A percentile compares a stretch with the other conserved stretches of the same genome.
phyloP scores from a whole-genome alignment of 2,888 invertebrate genomes.

The Deilephila elpenor region DNA sequence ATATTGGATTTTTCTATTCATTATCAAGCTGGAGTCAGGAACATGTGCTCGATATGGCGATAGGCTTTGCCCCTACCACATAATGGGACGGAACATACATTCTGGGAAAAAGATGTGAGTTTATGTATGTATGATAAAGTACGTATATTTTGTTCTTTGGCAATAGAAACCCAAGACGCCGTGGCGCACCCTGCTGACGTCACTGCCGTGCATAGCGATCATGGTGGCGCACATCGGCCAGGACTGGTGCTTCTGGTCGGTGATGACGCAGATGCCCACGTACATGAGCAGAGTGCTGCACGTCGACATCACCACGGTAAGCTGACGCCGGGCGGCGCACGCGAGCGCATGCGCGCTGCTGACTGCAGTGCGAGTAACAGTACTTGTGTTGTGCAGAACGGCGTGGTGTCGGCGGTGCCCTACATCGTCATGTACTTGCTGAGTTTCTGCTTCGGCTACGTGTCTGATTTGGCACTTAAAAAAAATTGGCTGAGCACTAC shows the following conservation, averaged over 20 bases:
- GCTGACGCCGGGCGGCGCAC: not conserved
- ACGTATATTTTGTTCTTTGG: slow-evolving; percentile 24
- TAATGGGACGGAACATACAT: too few relatives aligned
- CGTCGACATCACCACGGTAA: slow-evolving; percentile 81
- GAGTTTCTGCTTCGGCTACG: slow-evolving; percentile 55
- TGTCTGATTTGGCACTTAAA: slow-evolving; percentile 83
- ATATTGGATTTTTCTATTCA: too few relatives aligned
- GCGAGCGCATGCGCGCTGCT: too few relatives aligned
- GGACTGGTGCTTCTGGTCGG: slow-evolving; percentile 88
- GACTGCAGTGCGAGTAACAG: too few relatives aligned
- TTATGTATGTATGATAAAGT: slow-evolving; percentile 25
- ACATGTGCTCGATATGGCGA: too few relatives aligned
- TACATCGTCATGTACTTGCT: slow-evolving; percentile 88
- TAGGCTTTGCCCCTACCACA: not conserved
- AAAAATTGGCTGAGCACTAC: slow-evolving; percentile 75
- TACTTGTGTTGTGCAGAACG: slow-evolving; percentile 73
- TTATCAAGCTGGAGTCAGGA: too few relatives aligned
- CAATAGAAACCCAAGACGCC: slow-evolving; percentile 71
- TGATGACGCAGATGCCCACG: slow-evolving; percentile 86
- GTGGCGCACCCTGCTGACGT: slow-evolving; percentile 82
- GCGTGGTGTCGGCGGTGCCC: slow-evolving; percentile 87
- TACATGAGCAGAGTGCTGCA: slow-evolving; percentile 85
- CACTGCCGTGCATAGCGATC: slow-evolving; percentile 82
- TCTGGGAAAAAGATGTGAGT: too few relatives aligned
- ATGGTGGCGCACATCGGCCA: slow-evolving; percentile 84